Conservation (phyloP, 1,140 invertebrate species). For the Bombus picipes region DNA sequence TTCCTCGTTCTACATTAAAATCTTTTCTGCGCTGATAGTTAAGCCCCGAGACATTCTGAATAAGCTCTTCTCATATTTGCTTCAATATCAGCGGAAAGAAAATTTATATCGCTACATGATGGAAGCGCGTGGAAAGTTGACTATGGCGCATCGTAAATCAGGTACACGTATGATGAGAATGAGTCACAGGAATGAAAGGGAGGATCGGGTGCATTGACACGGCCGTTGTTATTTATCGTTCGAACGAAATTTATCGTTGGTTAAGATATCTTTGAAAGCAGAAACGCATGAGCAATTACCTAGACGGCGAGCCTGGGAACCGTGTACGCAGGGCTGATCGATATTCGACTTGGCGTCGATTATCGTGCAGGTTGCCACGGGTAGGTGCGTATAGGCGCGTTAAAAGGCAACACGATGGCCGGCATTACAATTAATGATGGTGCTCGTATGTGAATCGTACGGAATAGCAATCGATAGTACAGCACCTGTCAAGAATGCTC, state of each 20-base stretch:
- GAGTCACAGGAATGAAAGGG: neutral
- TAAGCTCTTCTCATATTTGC: no score
- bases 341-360: conserved; percentile 72
- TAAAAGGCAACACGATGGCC: conserved; percentile 69
- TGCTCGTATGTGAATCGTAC: conserved; percentile 59
- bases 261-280: neutral
- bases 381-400: conserved; percentile 52
- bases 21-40: no score
- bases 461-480: conserved; percentile 74
- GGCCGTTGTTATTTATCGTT: neutral
- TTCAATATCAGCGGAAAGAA: no score
- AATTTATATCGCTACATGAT: no score
- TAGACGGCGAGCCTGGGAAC: conserved; percentile 30
- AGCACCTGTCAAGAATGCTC: conserved; percentile 73
- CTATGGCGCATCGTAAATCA: neutral
- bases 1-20: no score
- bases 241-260: neutral
- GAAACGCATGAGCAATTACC: conserved; percentile 4
- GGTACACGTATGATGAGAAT: neutral
- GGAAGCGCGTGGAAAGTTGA: neutral
- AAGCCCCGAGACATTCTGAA: no score
- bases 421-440: conserved; percentile 77
- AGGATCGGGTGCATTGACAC: neutral
- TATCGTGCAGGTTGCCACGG: conserved; percentile 58
- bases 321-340: conserved; percentile 62